phyloP scores from a whole-genome alignment of 1,140 invertebrate genomes.

The Ceratoteleas bidentatus region DNA sequence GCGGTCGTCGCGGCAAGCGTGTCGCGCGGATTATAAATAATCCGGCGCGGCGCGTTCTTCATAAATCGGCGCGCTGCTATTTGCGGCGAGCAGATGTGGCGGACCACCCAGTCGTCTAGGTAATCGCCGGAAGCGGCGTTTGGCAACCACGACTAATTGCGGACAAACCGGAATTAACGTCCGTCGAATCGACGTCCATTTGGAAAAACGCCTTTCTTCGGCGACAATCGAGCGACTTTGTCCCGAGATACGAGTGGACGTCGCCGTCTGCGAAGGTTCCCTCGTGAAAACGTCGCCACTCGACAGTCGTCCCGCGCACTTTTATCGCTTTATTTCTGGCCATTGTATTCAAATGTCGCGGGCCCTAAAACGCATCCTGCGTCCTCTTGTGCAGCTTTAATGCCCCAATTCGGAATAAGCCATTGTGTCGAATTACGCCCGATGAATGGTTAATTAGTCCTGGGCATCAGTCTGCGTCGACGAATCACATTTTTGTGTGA shows the following conservation, averaged over 20 bases:
- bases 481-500: background rate
- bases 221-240: no score
- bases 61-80: slow-evolving; percentile 53
- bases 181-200: no score
- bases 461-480: slow-evolving; percentile 9
- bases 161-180: background rate
- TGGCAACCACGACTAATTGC: slow-evolving; percentile 5
- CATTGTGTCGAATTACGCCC: slow-evolving; percentile 36
- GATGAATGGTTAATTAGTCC: slow-evolving; percentile 46
- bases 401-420: slow-evolving; percentile 29
- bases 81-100: slow-evolving; percentile 64
- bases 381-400: slow-evolving; percentile 2
- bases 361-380: slow-evolving; percentile 21
- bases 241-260: slow-evolving; percentile 30
- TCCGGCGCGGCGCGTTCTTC: slow-evolving; percentile 31
- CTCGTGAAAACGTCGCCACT: slow-evolving; percentile 41
- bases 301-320: slow-evolving; percentile 43
- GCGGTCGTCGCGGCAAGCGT: no score
- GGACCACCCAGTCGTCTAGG: slow-evolving; percentile 62
- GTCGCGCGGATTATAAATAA: slow-evolving; percentile 65
- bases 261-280: slow-evolving; percentile 45
- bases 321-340: slow-evolving; percentile 51
- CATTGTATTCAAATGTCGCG: slow-evolving; percentile 58
- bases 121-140: slow-evolving; percentile 13
- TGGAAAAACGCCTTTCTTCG: no score